Conservation (phyloP, 2,888 invertebrate genomes). For the Drosophila quinaria region DNA sequence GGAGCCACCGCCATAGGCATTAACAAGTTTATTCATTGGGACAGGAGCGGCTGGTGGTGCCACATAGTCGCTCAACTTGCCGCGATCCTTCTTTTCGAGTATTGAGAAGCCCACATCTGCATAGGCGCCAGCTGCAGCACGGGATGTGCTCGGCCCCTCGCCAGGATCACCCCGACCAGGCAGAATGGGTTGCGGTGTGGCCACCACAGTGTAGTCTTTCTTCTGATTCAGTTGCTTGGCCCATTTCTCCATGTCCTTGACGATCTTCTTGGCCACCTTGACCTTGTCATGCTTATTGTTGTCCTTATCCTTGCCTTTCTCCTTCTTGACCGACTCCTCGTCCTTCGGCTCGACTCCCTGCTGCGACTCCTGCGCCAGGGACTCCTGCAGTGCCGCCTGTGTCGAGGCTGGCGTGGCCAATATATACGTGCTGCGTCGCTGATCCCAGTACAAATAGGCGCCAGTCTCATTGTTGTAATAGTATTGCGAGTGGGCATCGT, state of each 20-base stretch:
- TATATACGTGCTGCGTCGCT: slow-evolving; percentile 88
- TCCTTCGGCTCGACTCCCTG: slow-evolving; percentile 44
- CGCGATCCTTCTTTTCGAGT: slow-evolving; percentile 90
- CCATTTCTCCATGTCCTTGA: slow-evolving; percentile 95
- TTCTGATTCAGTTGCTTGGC: slow-evolving; percentile 98
- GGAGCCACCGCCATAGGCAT: slow-evolving; percentile 91
- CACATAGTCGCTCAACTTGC: slow-evolving; percentile 82
- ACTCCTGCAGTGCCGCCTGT: slow-evolving; percentile 81
- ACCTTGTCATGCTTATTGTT: slow-evolving; percentile 94
- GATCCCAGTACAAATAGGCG: slow-evolving; percentile 98
- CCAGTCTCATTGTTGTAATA: slow-evolving; percentile 97
- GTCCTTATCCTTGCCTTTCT: slow-evolving; percentile 87
- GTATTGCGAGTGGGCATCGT: slow-evolving; percentile 97
- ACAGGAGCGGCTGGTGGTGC: slow-evolving; percentile 45
- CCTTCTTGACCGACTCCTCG: slow-evolving; percentile 81
- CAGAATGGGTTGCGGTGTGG: slow-evolving; percentile 83
- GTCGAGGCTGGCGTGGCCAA: slow-evolving; percentile 82
- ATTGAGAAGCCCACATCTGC: slow-evolving; percentile 98
- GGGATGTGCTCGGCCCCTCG: slow-evolving; percentile 64
- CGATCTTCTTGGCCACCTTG: slow-evolving; percentile 98
- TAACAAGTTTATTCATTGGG: slow-evolving; percentile 88
- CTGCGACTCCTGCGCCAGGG: slow-evolving; percentile 58
- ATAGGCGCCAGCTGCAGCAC: slow-evolving; percentile 87
- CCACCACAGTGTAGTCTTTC: slow-evolving; percentile 89
- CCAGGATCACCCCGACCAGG: slow-evolving; percentile 62